phyloP scores from a whole-genome alignment of 2,797 vertebrate genomes.

The Tadarida brasiliensis region DNA sequence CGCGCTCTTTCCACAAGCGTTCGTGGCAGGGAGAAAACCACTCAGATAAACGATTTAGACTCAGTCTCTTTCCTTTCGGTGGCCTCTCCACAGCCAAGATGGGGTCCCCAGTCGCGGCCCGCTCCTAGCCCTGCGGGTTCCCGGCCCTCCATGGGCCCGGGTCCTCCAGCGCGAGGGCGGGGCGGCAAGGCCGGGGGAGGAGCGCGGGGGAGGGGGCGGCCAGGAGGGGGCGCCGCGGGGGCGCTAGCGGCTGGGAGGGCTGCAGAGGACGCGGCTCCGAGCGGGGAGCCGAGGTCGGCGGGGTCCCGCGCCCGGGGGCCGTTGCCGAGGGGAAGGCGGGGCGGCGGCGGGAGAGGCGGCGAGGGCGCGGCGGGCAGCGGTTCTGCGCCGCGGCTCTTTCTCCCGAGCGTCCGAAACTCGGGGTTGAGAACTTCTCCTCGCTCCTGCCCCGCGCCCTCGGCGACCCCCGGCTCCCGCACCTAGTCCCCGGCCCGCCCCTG shows the following conservation, averaged over 20 bases:
- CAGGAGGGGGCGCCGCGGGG: conserved; percentile 24
- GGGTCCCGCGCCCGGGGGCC: not conserved
- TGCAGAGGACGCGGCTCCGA: not conserved
- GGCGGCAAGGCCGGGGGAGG: not conserved
- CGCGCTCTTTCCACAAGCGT: not conserved
- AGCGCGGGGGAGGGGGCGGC: not conserved
- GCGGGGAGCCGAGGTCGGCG: not conserved
- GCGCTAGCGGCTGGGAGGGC: not conserved
- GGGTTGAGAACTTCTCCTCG: conserved; percentile 42
- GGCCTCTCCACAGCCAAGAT: not conserved
- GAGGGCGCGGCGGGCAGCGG: not conserved
- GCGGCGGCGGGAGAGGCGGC: not conserved
- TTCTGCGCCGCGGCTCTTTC: not conserved
- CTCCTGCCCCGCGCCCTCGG: not conserved
- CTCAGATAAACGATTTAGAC: not conserved
- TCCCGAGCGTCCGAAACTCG: not conserved
- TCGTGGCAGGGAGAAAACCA: not conserved
- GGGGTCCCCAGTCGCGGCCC: fast-evolving
- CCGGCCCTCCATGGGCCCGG: not conserved
- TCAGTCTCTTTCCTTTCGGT: conserved; percentile 29
- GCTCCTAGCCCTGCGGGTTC: too few species aligned
- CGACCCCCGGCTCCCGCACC: not conserved
- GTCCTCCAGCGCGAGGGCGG: not conserved
- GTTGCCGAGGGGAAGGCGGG: not conserved
- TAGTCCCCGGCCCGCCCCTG: not conserved